Evolutionary conservation across 2,797 vertebrate species (phyloP), one percentile per base, ranked within the genome.

Genomic region (Channa striata): DNA sequence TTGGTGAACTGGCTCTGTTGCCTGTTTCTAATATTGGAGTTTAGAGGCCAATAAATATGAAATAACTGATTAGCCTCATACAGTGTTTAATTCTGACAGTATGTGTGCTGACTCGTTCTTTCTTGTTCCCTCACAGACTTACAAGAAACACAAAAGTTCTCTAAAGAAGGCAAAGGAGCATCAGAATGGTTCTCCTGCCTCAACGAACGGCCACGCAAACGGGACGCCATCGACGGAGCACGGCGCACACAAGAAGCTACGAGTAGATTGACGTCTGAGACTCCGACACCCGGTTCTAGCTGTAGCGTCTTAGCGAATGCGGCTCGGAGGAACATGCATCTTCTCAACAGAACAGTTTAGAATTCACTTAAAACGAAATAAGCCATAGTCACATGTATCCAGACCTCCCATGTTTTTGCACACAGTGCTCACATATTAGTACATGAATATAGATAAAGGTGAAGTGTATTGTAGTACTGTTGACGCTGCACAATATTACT

Each of bases 81-180:
- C n/a, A n/a, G n/a, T n/a, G n/a, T n/a, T n/a, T n/a, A n/a, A n/a
- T n/a, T n/a, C n/a, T n/a, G n/a, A n/a, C n/a, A n/a, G n/a, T 17
- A 17, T 43, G 40, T 17, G 40, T 8, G 3, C 59, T 61, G 19
- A 57, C 12, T 59, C 23, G 9, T 51, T 59, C 6, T 53, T 8
- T 77, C 9, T 75, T 61, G 63, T 16, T 37, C 49, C 48, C 54
- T n/a, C 73, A 88, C 17, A 7, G 98, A 97, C 97, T 17, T 99
- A 99, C 91, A 97, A 96, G 86, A 97, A 95, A 92, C 93, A 93
- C 56, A 91, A 89, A 0, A 77, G 82, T 39, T 95, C 94, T 20
- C 88, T 78, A 74, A 95, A 94, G 91, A 97, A 94, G 92, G 96
- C 93, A 91, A 97, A 94, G 93, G 96, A 95, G 59, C 93, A 94